phyloP scores from a whole-genome alignment of 1,140 invertebrate genomes.

The Drosophila lowei region DNA sequence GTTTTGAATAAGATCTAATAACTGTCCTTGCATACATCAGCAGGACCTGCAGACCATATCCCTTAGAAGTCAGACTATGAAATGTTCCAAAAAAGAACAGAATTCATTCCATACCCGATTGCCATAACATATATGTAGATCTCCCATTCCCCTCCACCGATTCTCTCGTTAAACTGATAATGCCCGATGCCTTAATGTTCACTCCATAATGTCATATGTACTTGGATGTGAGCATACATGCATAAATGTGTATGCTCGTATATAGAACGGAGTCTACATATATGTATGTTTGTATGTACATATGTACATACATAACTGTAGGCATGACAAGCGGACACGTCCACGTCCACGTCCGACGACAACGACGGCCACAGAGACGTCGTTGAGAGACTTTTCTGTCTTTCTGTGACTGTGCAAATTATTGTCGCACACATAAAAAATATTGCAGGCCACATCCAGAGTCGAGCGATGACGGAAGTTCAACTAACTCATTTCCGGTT shows the following conservation, averaged over 20 bases:
- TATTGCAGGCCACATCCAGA: slow-evolving; percentile 73
- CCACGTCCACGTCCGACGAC: slow-evolving; percentile 27
- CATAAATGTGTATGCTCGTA: slow-evolving; percentile 8
- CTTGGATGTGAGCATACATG: slow-evolving; percentile 8
- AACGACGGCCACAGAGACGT: slow-evolving; percentile 3
- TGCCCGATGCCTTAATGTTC: slow-evolving; percentile 27
- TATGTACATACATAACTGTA: slow-evolving; percentile 45
- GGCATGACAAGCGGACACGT: slow-evolving; percentile 25
- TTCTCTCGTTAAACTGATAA: slow-evolving; percentile 25
- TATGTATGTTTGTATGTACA: slow-evolving; percentile 3
- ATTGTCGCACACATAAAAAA: slow-evolving; percentile 73
- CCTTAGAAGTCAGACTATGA: neutral
- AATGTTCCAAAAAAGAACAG: neutral
- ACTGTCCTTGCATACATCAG: neutral
- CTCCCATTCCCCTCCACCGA: slow-evolving; percentile 7
- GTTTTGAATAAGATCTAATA: no score
- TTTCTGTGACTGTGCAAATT: slow-evolving; percentile 75
- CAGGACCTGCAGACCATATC: neutral
- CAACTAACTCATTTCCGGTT: slow-evolving; percentile 82
- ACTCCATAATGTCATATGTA: slow-evolving; percentile 24
- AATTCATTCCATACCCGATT: neutral
- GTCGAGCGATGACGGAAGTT: slow-evolving; percentile 76
- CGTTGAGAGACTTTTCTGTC: slow-evolving; percentile 2
- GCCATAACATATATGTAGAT: neutral
- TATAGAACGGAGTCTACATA: slow-evolving; percentile 24